Evolutionary conservation across 2,113 vertebrate species (phyloP).

Genomic region (Pontoporia blainvillei): DNA sequence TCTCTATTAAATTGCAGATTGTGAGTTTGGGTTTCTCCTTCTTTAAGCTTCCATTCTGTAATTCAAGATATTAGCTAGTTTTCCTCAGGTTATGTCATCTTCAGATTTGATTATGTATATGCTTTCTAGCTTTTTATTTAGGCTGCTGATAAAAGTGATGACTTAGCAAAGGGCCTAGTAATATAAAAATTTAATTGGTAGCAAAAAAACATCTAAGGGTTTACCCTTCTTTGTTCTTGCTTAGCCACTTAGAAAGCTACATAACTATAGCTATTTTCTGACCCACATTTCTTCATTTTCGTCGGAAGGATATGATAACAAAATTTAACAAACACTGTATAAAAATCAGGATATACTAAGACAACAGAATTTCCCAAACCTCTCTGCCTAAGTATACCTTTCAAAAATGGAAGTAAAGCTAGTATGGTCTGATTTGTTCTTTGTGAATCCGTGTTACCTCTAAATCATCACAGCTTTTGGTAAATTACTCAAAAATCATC

Average conservation of each 20-base stretch:
- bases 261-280: neutral
- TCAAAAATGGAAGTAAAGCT: conserved; percentile 3
- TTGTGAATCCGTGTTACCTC: neutral
- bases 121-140: conserved; percentile 7
- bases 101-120: neutral
- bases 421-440: neutral
- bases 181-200: neutral
- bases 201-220: neutral
- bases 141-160: neutral
- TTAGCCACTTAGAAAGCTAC: neutral
- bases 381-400: neutral
- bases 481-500: neutral
- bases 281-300: neutral
- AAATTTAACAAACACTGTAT: neutral
- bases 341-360: neutral
- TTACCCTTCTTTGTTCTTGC: neutral
- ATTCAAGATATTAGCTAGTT: neutral
- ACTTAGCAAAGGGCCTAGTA: neutral
- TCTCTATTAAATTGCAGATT: conserved; percentile 9
- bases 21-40: neutral
- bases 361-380: neutral
- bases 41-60: neutral
- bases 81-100: neutral
- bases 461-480: conserved; percentile 3
- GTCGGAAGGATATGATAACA: neutral